Conservation (phyloP, 2,797 vertebrate genomes). For the Oreochromis grahami region DNA sequence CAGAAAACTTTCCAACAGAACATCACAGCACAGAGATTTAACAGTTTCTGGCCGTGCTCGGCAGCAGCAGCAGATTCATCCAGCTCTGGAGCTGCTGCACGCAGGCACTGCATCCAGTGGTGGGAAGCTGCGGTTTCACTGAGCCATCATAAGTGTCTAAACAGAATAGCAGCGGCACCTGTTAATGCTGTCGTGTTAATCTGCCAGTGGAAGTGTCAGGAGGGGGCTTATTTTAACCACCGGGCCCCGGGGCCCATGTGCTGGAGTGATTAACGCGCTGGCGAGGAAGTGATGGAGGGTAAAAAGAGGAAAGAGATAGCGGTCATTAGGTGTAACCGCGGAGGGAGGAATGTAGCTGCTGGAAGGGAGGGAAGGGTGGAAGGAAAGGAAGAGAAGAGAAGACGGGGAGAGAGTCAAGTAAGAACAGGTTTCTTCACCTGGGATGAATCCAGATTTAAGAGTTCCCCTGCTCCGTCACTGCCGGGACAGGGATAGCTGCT, state of each 20-base stretch:
- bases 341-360: conserved; percentile 59
- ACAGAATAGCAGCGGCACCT: conserved; percentile 58
- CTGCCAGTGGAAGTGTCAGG: conserved; percentile 70
- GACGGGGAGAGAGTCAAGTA: conserved; percentile 46
- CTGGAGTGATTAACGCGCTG: conserved; percentile 59
- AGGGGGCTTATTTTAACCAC: conserved; percentile 71
- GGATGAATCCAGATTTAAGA: conserved; percentile 37
- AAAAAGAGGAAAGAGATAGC: conserved; percentile 62
- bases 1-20: not conserved
- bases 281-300: conserved; percentile 59
- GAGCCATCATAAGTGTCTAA: conserved; percentile 7
- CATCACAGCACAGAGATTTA: not conserved
- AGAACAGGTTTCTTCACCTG: conserved; percentile 66
- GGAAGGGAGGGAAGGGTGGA: conserved; percentile 18
- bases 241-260: conserved; percentile 57
- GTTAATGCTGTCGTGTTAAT: conserved; percentile 73
- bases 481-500: not conserved
- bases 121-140: not conserved
- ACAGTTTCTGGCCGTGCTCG: not conserved
- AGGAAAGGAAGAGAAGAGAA: not conserved
- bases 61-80: not conserved
- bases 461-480: not conserved
- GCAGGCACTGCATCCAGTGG: conserved; percentile 46
- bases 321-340: conserved; percentile 59
- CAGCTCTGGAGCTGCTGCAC: conserved; percentile 40